phyloP scores from a whole-genome alignment of 2,797 vertebrate species.

The Myripristis murdjan region DNA sequence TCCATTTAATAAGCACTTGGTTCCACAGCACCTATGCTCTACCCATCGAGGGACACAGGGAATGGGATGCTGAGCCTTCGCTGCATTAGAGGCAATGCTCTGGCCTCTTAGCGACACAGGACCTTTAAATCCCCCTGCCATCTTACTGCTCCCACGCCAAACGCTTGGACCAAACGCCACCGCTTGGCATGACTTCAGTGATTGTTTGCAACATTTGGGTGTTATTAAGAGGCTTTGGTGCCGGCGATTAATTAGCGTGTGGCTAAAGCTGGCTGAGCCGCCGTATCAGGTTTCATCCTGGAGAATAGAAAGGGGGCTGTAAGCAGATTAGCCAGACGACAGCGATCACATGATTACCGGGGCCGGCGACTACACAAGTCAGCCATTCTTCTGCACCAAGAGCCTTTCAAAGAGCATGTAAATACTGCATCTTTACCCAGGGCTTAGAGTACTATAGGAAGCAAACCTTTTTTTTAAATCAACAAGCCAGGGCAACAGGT shows the following conservation, averaged over 20 bases:
- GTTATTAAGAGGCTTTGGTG: constrained; percentile 70
- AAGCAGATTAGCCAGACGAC: constrained; percentile 69
- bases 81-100: neutral
- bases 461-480: too few species aligned
- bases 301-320: constrained; percentile 58
- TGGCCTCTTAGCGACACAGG: neutral
- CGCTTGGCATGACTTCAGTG: constrained; percentile 27
- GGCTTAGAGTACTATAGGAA: too few species aligned
- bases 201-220: constrained; percentile 54
- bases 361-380: constrained; percentile 38
- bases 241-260: constrained; percentile 74
- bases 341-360: constrained; percentile 62
- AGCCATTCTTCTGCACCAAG: constrained; percentile 41
- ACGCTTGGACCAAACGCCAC: constrained; percentile 18
- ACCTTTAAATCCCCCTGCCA: constrained; percentile 8
- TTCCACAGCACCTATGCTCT: too few species aligned
- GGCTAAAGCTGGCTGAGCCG: constrained; percentile 70
- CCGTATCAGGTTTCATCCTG: constrained; percentile 72
- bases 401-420: constrained; percentile 24
- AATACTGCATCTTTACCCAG: neutral
- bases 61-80: neutral
- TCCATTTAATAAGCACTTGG: constrained; percentile 8
- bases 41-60: too few species aligned
- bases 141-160: constrained; percentile 18
- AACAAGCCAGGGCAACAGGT: too few species aligned